Conservation (phyloP, 2,888 invertebrate genomes). For the Lacanobia oleracea region DNA sequence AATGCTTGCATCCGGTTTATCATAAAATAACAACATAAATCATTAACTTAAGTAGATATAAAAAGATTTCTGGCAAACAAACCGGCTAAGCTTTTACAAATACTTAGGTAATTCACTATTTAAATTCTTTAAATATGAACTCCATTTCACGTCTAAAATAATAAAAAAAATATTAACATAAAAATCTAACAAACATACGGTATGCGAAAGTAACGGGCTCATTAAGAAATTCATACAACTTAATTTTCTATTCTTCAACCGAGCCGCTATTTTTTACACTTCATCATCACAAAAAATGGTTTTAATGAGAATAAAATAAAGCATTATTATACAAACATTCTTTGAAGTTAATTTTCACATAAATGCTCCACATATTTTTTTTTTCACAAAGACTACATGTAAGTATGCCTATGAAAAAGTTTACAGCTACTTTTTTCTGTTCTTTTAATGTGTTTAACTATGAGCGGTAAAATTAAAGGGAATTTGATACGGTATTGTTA, state of each 20-base stretch:
- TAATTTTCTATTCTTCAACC: slow-evolving; percentile 42
- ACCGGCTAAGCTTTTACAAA: no score
- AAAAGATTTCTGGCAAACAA: not conserved
- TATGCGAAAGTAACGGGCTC: slow-evolving; percentile 44
- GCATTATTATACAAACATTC: slow-evolving; percentile 20
- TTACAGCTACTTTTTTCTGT: not conserved
- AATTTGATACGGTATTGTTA: slow-evolving; percentile 2
- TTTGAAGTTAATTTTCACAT: slow-evolving; percentile 10
- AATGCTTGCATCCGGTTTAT: not conserved
- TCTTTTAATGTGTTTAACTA: not conserved
- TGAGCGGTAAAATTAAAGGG: slow-evolving; percentile 27
- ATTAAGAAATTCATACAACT: slow-evolving; percentile 54
- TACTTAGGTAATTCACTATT: not conserved
- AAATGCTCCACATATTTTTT: not conserved
- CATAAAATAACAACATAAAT: not conserved
- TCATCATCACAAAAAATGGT: slow-evolving; percentile 21
- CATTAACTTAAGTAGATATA: not conserved
- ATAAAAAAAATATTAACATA: slow-evolving; percentile 21
- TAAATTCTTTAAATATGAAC: slow-evolving; percentile 1
- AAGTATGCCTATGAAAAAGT: slow-evolving; percentile 11
- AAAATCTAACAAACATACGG: slow-evolving; percentile 22
- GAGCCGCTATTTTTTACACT: slow-evolving; percentile 28
- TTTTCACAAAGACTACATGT: slow-evolving; percentile 4
- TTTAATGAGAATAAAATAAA: slow-evolving; percentile 21
- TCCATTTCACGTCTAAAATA: slow-evolving; percentile 22